Base-by-base conservation (phyloP, 1,140 invertebrate genomes). In the Whitmania pigra region DNA sequence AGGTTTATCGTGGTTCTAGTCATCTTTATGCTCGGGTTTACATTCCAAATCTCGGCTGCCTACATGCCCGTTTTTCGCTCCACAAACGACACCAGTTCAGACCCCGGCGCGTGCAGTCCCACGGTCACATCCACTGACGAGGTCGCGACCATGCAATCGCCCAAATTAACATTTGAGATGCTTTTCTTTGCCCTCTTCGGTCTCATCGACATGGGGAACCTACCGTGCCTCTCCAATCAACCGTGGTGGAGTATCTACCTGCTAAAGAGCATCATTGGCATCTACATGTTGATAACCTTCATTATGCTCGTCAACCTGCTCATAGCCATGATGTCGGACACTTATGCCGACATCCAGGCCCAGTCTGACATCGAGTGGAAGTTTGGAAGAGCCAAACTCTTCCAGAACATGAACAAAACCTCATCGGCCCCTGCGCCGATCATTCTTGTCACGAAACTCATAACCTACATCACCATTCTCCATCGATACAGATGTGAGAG, bases 291-390 rank as follows among this genome's bases (percentile, higher is more conserved):
- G 87, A 92, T 97, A 79, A 94, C 93, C 75, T 89, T 97, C 77
- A 90, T 98, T 83, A 95, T 97, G 77, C 87, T 98, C 77, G 94
- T 97, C 85, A 97, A 97, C 86, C 87, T 97, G 80, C 88, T 98
- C 78, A 98, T 98, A 88, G 95, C 95, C 85, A 97, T 98, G 95
- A 97, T 98, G 94, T 94, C 92, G 79, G 94, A 98, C 86, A 98
- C 95, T 76, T 98, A 98, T 83, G 94, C 97, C 83, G 87, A 94
- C 76, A 98, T 98, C 80, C 82, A 97, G 86, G 93, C 94, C 60
- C 94, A 99, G 87, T 98, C 95, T n/a, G 96, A 99, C 83, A 97
- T 95, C 77, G 96, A 99, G 83, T 99, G 96, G 96, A 99, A 99
- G 83, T 99, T 96, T 80, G 96, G 96, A 43, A 83, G 98, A 76